Conservation (phyloP, 2,113 vertebrate species). For the Zosterops pallidus region DNA sequence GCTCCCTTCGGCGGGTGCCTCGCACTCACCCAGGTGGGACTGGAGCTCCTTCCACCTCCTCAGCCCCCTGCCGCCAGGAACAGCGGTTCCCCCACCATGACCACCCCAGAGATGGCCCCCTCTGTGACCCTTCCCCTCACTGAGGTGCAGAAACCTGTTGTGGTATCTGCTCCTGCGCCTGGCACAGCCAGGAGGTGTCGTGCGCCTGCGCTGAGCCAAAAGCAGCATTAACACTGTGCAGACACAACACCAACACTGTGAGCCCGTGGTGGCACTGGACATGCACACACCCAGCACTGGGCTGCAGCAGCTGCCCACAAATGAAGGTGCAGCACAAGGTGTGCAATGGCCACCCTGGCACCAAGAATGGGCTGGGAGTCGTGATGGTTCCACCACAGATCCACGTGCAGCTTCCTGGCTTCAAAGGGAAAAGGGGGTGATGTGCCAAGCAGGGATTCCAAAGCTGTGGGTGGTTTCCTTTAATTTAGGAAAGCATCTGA, state of each 20-base stretch:
- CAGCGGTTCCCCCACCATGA: fast-evolving
- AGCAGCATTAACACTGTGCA: fast-evolving
- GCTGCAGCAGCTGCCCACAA: background rate
- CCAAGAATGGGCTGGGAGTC: background rate
- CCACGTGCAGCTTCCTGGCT: background rate
- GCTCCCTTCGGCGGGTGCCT: background rate
- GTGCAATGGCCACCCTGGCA: background rate
- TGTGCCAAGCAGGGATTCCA: conserved; percentile 29
- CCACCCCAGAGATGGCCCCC: fast-evolving
- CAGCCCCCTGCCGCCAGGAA: background rate
- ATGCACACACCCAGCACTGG: fast-evolving
- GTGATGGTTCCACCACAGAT: background rate
- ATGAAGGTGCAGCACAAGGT: background rate
- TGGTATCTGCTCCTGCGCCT: background rate
- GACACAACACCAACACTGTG: fast-evolving
- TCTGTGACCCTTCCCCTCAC: fast-evolving
- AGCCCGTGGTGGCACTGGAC: fast-evolving
- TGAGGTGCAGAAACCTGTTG: background rate
- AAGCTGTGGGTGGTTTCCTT: conserved; percentile 57
- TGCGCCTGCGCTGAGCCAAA: fast-evolving
- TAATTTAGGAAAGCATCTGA: conserved; percentile 56
- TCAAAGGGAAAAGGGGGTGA: conserved; percentile 52
- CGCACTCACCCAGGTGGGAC: background rate
- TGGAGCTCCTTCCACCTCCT: fast-evolving
- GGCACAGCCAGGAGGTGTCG: fast-evolving